Percentiles rank a stretch among this genome's conserved stretches.
phyloP scores from a whole-genome alignment of 92 coral and sea anemone species.

The Epizoanthus illoricatus region DNA sequence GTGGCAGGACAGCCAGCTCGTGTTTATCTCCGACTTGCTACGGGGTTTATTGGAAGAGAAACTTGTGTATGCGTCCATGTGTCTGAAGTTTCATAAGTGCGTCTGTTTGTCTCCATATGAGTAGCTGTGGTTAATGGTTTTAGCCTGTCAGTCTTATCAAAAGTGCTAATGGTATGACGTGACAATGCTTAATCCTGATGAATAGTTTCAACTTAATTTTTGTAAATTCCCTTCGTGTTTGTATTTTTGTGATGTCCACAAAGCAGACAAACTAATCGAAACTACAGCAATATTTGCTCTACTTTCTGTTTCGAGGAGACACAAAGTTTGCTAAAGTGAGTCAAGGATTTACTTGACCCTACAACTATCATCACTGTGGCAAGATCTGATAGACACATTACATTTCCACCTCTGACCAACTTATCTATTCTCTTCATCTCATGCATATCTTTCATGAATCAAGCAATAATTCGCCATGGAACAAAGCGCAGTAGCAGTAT shows the following conservation, averaged over 20 bases:
- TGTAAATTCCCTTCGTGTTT: conserved; percentile 5
- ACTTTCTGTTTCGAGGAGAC: background rate
- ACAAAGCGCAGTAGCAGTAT: background rate
- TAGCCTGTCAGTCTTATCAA: conserved; percentile 31
- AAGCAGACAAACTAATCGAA: background rate
- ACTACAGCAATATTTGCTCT: background rate
- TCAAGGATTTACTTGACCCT: conserved; percentile 33
- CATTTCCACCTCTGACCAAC: background rate
- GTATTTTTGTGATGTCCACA: background rate
- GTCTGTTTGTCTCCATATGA: background rate
- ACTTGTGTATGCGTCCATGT: conserved; percentile 1
- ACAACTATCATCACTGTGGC: background rate
- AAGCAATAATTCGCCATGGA: background rate
- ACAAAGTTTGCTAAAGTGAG: conserved; percentile 26
- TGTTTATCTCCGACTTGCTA: background rate
- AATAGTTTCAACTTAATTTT: conserved; percentile 15
- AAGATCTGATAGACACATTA: background rate
- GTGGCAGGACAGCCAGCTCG: background rate
- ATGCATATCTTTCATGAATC: background rate
- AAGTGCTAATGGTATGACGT: conserved; percentile 28
- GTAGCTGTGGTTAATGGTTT: conserved; percentile 24
- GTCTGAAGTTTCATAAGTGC: background rate
- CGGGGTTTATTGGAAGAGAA: background rate
- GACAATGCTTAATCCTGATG: conserved; percentile 30
- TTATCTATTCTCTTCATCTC: conserved; percentile 23